Conservation (phyloP, 2,797 vertebrate species). For the Acanthurus leucopareius region DNA sequence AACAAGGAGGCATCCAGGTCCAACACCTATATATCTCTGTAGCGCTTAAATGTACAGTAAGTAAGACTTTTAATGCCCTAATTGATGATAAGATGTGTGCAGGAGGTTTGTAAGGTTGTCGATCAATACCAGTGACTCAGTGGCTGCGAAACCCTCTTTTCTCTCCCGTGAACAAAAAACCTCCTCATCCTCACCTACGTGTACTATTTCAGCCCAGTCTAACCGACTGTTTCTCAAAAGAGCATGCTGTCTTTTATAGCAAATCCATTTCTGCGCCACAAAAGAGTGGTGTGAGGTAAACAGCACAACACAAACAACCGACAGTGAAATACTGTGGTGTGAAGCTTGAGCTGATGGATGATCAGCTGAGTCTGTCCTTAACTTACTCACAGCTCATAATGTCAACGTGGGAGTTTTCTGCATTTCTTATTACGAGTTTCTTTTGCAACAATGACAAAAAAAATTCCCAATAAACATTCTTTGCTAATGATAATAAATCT, state of each 20-base stretch:
- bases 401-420: not conserved
- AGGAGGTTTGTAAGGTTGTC: constrained; percentile 15
- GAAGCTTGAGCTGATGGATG: constrained; percentile 53
- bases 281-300: constrained; percentile 48
- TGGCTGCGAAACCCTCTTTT: constrained; percentile 47
- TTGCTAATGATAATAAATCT: too few relatives aligned
- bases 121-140: constrained; percentile 55
- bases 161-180: constrained; percentile 60
- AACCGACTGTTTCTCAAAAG: constrained; percentile 45
- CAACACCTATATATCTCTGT: constrained; percentile 24
- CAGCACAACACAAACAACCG: constrained; percentile 44
- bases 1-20: constrained; percentile 39
- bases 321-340: constrained; percentile 23
- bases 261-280: constrained; percentile 62
- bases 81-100: constrained; percentile 42
- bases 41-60: constrained; percentile 32
- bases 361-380: not conserved
- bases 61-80: constrained; percentile 39
- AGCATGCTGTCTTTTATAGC: constrained; percentile 64
- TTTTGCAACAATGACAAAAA: not conserved
- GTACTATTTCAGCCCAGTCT: constrained; percentile 32
- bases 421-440: not conserved
- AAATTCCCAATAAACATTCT: not conserved
- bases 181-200: constrained; percentile 40
- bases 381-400: constrained; percentile 15